Base-by-base conservation (phyloP, 1,140 invertebrate species). In the Hesperophylax magnus region DNA sequence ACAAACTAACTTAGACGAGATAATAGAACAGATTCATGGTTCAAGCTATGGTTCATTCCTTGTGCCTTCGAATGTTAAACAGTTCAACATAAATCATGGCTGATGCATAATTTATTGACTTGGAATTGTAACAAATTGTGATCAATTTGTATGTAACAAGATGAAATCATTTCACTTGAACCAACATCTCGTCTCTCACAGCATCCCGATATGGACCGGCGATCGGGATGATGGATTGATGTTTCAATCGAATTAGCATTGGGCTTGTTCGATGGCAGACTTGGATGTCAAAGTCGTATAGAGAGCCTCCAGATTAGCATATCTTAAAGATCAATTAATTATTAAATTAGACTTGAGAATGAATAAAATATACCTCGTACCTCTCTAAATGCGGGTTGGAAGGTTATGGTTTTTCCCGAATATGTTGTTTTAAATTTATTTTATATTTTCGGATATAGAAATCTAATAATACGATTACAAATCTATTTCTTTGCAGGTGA, bases 141-240 rank as follows among this genome's bases (percentile, higher is more conserved):
- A 72, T 67, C 58, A 63, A 81, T 72, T 81, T 81, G 80, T 78
- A 71, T 39, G 76, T 61, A 81, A 81, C 80, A 81, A 81, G 75
- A 63, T 77, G 54, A 65, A 81, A 69, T 81, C 67, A 81, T 81
- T 81, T 77, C 75, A 69, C 65, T 81, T 71, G 74, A 61, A 24
- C 47, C 56, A 71, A 20, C 74, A 47, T 60, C 71, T 61, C 79
- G 71, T 27, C 63, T 65, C 27, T n/a, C 63, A 52, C 63, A 52
- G 47, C 63, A 22, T 60, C 71, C 54, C 71, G 71, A 80, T 80
- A 80, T 72, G 67, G 78, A 58, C 61, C 79, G 71, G 31, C 34
- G 69, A 27, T 22, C 61, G 47, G 60, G 61, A 61, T 81, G 80
- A 81, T 81, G 53, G 71, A 81, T 81, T 39, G 58, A 77, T 76